Conservation (phyloP, 2,797 vertebrate genomes). For the Balearica regulorum region DNA sequence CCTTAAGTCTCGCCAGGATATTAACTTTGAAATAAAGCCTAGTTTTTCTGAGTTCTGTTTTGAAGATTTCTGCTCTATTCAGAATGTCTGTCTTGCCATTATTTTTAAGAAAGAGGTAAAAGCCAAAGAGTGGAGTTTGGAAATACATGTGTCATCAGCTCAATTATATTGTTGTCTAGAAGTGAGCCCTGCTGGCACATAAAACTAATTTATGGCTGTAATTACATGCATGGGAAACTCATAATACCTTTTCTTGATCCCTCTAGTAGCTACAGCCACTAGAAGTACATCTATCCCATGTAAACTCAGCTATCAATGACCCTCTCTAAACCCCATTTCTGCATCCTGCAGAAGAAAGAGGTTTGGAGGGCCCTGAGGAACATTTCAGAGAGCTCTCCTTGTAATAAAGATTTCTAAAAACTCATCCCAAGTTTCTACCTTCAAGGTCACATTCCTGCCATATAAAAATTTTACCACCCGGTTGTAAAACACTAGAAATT, state of each 20-base stretch:
- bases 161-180: not conserved
- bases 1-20: constrained; percentile 35
- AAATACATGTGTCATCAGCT: not conserved
- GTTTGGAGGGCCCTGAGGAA: not conserved
- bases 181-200: not conserved
- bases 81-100: not conserved
- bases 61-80: constrained; percentile 18
- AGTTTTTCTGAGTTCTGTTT: constrained; percentile 26
- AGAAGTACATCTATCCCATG: not conserved
- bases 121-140: not conserved
- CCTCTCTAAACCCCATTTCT: not conserved
- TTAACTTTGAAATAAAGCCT: constrained; percentile 51
- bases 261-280: not conserved
- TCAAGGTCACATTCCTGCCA: not conserved
- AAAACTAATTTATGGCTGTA: not conserved
- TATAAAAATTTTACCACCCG: not conserved
- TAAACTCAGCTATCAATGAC: not conserved
- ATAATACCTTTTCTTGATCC: not conserved
- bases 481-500: not conserved
- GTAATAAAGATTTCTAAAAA: not conserved
- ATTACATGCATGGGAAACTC: not conserved
- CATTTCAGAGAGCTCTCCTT: not conserved
- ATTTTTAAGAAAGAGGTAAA: constrained; percentile 11
- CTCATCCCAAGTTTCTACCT: not conserved
- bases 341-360: not conserved